Evolutionary conservation across 2,888 invertebrate genomes (phyloP).

Genomic region (Noctua janthe): DNA sequence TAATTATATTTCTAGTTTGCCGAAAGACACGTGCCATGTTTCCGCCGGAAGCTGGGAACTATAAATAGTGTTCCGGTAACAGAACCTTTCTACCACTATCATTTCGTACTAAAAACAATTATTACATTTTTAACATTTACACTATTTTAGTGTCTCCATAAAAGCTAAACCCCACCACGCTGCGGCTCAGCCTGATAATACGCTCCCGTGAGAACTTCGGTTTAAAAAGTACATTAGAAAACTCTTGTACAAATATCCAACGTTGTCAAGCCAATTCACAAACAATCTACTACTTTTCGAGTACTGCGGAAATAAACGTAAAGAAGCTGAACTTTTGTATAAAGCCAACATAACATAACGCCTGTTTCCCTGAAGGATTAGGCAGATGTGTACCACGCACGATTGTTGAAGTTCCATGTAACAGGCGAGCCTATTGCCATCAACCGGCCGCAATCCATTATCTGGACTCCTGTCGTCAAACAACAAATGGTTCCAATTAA

Average conservation of each 20-base stretch:
- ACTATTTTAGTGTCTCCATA: not conserved
- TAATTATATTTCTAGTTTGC: too few relatives aligned
- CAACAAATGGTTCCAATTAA: not conserved
- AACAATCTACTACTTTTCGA: not conserved
- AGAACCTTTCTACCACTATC: not conserved
- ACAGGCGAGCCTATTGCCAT: not conserved
- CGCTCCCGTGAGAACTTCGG: not conserved
- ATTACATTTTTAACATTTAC: not conserved
- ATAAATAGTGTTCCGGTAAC: too few relatives aligned
- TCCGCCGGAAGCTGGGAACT: conserved; percentile 7
- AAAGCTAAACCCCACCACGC: not conserved
- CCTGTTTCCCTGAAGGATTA: not conserved
- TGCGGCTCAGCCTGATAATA: not conserved
- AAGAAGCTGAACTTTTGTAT: not conserved
- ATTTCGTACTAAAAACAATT: not conserved
- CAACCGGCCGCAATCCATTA: not conserved
- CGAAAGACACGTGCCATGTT: not conserved
- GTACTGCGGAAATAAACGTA: not conserved
- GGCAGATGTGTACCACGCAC: not conserved
- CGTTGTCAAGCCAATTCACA: not conserved
- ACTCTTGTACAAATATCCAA: not conserved
- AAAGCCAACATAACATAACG: not conserved
- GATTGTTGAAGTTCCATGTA: not conserved
- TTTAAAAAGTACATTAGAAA: not conserved
- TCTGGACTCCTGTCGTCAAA: not conserved